Evolutionary conservation across 2,113 vertebrate species (phyloP), one percentile per base, ranked within the genome.

Genomic region (Apeltes quadracus): DNA sequence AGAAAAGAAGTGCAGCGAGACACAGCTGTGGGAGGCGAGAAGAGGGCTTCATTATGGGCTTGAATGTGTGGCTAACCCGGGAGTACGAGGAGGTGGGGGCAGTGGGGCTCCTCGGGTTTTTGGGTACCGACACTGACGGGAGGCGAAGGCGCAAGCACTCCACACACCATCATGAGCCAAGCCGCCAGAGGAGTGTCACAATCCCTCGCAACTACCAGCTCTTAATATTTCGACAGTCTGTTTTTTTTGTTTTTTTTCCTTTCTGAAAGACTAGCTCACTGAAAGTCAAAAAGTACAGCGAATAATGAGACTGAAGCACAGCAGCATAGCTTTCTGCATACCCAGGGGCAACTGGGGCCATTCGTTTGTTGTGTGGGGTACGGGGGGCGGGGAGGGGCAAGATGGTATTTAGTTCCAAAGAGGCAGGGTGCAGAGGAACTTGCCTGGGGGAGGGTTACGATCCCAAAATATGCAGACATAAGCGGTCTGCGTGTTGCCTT

Each of bases 141-240:
- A 75, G 86, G 85, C 57, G 34, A 82, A 38, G 53, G 82, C 10
- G 73, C 76, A 87, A 89, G 69, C 61, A n/a, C 38, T 82, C 51
- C 63, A 54, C 72, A 83, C 73, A 90, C 61, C 64, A 67, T 74
- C 61, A 36, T 6, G 32, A 76, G 65, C 43, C 72, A 85, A 56
- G 83, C 79, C 84, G 83, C 72, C 82, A 75, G 81, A 82, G 58
- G 79, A 77, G 83, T 81, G 74, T 65, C 76, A 79, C 69, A 74
- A 66, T 61, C 83, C 76, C 78, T 76, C 78, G 79, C 81, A 79
- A 67, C 44, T 4, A 74, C 58, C 46, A 67, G 77, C 59, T 79
- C 71, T 76, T 77, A 87, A 81, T 75, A 73, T 76, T 6, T 57
- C 34, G 20, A 69, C 59, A 64, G n/a, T n/a, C n/a, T n/a, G n/a